Percentiles rank a stretch among this genome's conserved stretches.
Conservation (phyloP, 2,888 invertebrate species). For the Blastobasis adustella region DNA sequence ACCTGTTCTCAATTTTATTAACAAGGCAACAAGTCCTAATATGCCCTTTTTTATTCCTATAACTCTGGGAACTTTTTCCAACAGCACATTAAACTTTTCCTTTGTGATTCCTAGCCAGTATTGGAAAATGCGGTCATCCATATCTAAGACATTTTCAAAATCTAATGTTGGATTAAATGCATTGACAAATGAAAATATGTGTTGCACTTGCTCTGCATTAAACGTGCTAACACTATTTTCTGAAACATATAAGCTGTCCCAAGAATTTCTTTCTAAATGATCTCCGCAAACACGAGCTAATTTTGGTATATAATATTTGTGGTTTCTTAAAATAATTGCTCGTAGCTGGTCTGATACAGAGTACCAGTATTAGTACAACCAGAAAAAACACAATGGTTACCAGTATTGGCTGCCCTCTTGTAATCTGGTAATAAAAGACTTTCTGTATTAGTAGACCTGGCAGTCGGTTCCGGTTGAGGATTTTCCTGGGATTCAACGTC, state of each 20-base stretch:
- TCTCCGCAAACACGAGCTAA: conserved; percentile 4
- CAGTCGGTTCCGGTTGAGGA: no score
- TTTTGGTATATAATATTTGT: conserved; percentile 9
- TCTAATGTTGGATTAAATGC: conserved; percentile 7
- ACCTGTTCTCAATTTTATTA: conserved; percentile 3
- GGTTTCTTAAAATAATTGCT: background rate
- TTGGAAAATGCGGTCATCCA: conserved; percentile 7
- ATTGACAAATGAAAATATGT: conserved; percentile 15
- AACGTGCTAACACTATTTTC: conserved; percentile 10
- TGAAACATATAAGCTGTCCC: conserved; percentile 9
- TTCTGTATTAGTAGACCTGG: no score
- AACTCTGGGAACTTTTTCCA: conserved; percentile 5
- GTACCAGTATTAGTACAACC: conserved; percentile 4
- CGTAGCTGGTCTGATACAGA: conserved; percentile 5
- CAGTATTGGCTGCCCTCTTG: conserved; percentile 11
- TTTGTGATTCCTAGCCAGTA: conserved; percentile 13
- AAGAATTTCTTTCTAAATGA: conserved; percentile 3
- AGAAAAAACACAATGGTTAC: conserved; percentile 10
- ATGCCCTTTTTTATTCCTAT: background rate
- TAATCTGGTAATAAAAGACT: conserved; percentile 8
- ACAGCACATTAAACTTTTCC: conserved; percentile 3
- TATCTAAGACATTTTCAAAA: conserved; percentile 5
- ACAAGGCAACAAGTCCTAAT: conserved; percentile 2
- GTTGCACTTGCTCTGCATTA: conserved; percentile 9
- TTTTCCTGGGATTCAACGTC: background rate